Evolutionary conservation across 2,888 invertebrate genomes (phyloP).

Genomic region (Sinhomidia bicolor): DNA sequence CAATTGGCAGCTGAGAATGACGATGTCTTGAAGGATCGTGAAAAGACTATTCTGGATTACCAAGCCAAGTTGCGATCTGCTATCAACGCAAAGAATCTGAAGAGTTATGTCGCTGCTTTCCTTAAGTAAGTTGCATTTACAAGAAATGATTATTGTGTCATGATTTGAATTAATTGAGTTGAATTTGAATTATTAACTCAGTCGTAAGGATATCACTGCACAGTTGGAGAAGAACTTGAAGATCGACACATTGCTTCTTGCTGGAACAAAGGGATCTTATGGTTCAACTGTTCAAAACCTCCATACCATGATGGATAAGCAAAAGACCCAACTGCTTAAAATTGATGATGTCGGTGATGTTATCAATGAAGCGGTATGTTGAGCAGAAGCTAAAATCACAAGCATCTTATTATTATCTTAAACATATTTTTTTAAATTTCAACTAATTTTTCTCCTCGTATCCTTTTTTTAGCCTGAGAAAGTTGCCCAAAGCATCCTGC

Average conservation of each 20-base stretch:
- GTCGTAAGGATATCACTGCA: slow-evolving; percentile 87
- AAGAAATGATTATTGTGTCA: not conserved
- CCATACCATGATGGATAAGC: slow-evolving; percentile 89
- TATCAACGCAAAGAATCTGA: slow-evolving; percentile 91
- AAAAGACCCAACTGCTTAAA: slow-evolving; percentile 91
- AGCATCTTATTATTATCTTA: not conserved
- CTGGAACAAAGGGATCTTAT: slow-evolving; percentile 90
- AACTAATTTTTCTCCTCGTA: too few species aligned
- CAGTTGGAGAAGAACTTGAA: slow-evolving; percentile 85
- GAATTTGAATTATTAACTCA: slow-evolving; percentile 82
- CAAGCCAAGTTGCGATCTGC: slow-evolving; percentile 88
- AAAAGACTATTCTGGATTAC: slow-evolving; percentile 89
- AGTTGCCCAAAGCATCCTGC: slow-evolving; percentile 91
- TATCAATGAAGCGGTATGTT: slow-evolving; percentile 88
- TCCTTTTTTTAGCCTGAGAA: slow-evolving; percentile 92
- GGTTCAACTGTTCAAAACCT: slow-evolving; percentile 90
- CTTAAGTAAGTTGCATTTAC: slow-evolving; percentile 86
- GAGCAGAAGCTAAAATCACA: not conserved
- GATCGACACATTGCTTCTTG: slow-evolving; percentile 90
- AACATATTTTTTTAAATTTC: slow-evolving; percentile 48
- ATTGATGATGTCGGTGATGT: slow-evolving; percentile 94
- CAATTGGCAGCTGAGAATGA: slow-evolving; percentile 84
- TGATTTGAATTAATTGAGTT: not conserved
- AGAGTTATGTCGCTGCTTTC: slow-evolving; percentile 91
- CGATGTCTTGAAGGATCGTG: slow-evolving; percentile 85